phyloP scores from a whole-genome alignment of 1,140 invertebrate species.

The Platyscapa corneri region DNA sequence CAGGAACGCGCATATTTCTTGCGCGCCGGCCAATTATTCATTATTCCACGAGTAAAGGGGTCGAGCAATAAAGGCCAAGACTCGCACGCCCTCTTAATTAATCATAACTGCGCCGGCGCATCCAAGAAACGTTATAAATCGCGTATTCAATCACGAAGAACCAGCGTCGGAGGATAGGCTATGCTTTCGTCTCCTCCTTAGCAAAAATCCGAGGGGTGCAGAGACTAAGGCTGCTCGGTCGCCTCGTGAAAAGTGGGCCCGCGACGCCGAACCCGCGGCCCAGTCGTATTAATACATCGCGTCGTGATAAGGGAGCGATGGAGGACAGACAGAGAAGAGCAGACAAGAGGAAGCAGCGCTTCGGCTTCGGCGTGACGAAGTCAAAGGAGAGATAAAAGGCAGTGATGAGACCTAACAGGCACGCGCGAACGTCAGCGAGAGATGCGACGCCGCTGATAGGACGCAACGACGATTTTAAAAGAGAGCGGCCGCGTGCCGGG shows the following conservation, averaged over 20 bases:
- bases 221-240: no score
- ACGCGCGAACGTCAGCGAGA: background rate
- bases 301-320: background rate
- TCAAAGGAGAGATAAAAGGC: conserved; percentile 29
- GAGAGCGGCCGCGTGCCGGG: conserved; percentile 41
- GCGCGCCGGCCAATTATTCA: background rate
- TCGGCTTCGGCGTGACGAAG: conserved; percentile 11
- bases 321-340: no score
- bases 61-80: background rate
- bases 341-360: background rate
- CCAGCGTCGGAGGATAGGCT: no score
- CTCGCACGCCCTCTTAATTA: background rate
- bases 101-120: background rate
- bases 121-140: no score
- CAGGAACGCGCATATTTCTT: background rate
- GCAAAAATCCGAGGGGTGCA: background rate
- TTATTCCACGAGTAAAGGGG: background rate
- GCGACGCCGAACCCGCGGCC: background rate
- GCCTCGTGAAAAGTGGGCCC: no score
- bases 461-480: conserved; percentile 41
- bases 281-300: conserved; percentile 12
- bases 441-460: conserved; percentile 26
- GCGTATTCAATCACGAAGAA: no score
- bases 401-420: conserved; percentile 42
- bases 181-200: no score